Evolutionary conservation across 2,113 vertebrate genomes (phyloP), one percentile per base, ranked within the genome.

Genomic region (Myrmecobius fasciatus): DNA sequence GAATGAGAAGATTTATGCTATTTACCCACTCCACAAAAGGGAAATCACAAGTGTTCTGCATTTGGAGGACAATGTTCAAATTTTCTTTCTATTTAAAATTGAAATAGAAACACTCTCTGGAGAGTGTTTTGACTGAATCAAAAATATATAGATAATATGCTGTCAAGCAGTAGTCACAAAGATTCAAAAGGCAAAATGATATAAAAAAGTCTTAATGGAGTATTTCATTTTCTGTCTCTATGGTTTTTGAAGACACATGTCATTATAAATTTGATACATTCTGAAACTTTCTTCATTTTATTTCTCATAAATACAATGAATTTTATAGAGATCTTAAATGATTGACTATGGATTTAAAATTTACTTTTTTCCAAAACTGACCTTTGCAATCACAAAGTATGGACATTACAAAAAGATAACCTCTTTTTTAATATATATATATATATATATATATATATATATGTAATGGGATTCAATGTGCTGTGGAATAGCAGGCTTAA

Each of bases 401-500:
- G 91, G 95, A 26, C 67, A 25, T 22, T 94, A 60, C 93, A 48
- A 98, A 95, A 96, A 94, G 28, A 95, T 94, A 51, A 93, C 89
- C 43, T 96, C 26, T 89, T 96, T 97, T 92, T 43, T 17, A 36
- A 96, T 95, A 95, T 94, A 28, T 89, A 94, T n/a, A 49, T 48
- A 3, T 48, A 49, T 51, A 51, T 51, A 90, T 96, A 90, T 93
- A 60, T n/a, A 49, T 48, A 3, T 48, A 49, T 51, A 51, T 51
- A 90, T 96, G 89, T 93, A 60, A 92, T 93, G 94, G 47, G 46
- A 96, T 90, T 95, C 95, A 97, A 92, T 94, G 92, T 56, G 94
- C 54, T 91, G 36, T 96, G 54, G 92, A 96, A 92, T 67, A 93
- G 14, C 92, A 95, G 54, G 93, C 96, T 95, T 91, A 95, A 96